Evolutionary conservation across 2,888 invertebrate genomes (phyloP).

Genomic region (Caprella mutica): DNA sequence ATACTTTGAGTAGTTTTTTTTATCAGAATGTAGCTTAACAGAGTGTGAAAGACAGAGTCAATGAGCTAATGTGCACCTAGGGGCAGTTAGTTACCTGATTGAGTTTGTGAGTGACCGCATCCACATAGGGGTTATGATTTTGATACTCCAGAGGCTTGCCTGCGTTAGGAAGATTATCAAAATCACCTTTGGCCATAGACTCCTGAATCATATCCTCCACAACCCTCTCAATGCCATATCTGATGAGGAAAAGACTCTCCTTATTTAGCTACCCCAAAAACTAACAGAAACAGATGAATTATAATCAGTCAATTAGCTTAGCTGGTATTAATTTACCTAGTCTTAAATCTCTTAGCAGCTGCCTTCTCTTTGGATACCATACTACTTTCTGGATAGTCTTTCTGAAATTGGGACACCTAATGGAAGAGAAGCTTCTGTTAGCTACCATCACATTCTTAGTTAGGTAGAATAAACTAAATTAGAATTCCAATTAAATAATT

Average conservation of each 20-base stretch:
- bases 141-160: conserved; percentile 65
- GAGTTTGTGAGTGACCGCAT: conserved; percentile 73
- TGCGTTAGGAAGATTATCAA: conserved; percentile 65
- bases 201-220: conserved; percentile 87
- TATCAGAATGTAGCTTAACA: no score
- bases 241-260: no score
- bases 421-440: background rate
- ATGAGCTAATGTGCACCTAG: no score
- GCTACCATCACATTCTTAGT: background rate
- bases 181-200: conserved; percentile 79
- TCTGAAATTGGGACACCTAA: conserved; percentile 39
- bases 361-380: conserved; percentile 52
- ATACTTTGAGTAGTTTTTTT: no score
- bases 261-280: no score
- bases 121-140: conserved; percentile 69
- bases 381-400: conserved; percentile 49
- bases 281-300: no score
- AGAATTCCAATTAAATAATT: no score
- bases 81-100: conserved; percentile 51
- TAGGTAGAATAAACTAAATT: no score
- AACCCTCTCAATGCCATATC: conserved; percentile 67
- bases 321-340: conserved; percentile 47
- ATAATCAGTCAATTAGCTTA: no score
- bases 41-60: no score
- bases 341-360: conserved; percentile 56